Base-by-base conservation (phyloP, 2,113 vertebrate genomes). In the Todiramphus chloris region DNA sequence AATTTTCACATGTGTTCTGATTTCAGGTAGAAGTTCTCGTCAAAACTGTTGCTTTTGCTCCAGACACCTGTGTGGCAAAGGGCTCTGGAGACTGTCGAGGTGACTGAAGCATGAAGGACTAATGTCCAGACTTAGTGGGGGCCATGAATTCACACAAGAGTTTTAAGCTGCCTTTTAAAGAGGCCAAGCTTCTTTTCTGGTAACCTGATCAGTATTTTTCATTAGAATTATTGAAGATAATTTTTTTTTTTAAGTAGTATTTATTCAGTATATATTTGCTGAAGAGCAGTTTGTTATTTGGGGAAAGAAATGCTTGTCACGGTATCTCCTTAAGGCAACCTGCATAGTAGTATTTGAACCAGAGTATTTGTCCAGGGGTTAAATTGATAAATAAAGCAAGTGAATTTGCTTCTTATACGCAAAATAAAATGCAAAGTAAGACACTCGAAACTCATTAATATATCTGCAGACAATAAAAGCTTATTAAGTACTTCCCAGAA, bases 1-100 rank as follows among this genome's bases (percentile, higher is more conserved):
- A 13, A 0, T 6, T 67, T 8, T 15, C 60, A 13, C 8, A 6
- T 8, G 3, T 15, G 0, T 44, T 43, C 41, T 11, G 44, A 13
- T 41, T 70, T 43, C 9, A 7, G 66, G 56, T 10, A n/a, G 56
- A 23, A 68, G 27, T 62, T 63, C 3, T 2, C 0, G 23, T 10
- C 30, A 31, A 17, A 69, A 62, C 10, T 46, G 33, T 24, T 66
- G 5, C 16, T 69, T 75, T 20, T 69, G 56, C 76, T 59, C 5
- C 73, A 48, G 41, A 17, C 4, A 2, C 5, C 2, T 0, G 6
- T 19, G n/a, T 41, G 9, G 6, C 23, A 5, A 68, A n/a, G 37
- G 51, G 73, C 76, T 72, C 33, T 8, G 35, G 63, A 30, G 62
- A 11, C 60, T 30, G 3, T 27, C 0, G 1, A 46, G 43, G 72